These are phyloP conservation scores for Synanthedon andrenaeformis DNA, from an alignment of 2,888 invertebrate species.

Conservation along the genomic window DNA sequence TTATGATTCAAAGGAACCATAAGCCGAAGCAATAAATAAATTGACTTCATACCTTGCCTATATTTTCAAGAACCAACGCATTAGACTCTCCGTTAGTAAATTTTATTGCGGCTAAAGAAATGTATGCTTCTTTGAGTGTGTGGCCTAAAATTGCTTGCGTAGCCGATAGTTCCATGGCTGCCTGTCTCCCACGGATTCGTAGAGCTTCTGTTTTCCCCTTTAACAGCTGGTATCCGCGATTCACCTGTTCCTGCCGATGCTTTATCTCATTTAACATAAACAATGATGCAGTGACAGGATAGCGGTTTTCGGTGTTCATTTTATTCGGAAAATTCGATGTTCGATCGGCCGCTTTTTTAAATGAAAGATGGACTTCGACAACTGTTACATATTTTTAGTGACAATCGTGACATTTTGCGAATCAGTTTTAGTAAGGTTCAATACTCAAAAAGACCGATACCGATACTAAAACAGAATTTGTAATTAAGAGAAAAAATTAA, in stretches of 20 bases:
- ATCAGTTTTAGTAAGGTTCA: too few relatives aligned
- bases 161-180: conserved; percentile 36
- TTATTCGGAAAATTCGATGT: conserved; percentile 1
- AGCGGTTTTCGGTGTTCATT: conserved; percentile 56
- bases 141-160: conserved; percentile 49
- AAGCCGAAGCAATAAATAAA: too few relatives aligned
- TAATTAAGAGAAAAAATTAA: too few relatives aligned
- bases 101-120: conserved; percentile 55
- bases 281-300: conserved; percentile 52
- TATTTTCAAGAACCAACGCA: conserved; percentile 56
- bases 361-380: too few relatives aligned
- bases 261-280: conserved; percentile 60
- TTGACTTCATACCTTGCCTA: conserved; percentile 37
- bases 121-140: conserved; percentile 51
- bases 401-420: too few relatives aligned
- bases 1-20: too few relatives aligned
- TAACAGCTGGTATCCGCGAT: conserved; percentile 46
- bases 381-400: too few relatives aligned
- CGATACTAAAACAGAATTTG: too few relatives aligned
- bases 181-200: conserved; percentile 41
- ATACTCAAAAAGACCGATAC: too few relatives aligned
- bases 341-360: not conserved
- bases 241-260: conserved; percentile 46
- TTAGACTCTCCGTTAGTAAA: conserved; percentile 62
- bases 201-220: conserved; percentile 53